Conservation (phyloP, 2,797 vertebrate genomes). For the Malacoctenus gilli region DNA sequence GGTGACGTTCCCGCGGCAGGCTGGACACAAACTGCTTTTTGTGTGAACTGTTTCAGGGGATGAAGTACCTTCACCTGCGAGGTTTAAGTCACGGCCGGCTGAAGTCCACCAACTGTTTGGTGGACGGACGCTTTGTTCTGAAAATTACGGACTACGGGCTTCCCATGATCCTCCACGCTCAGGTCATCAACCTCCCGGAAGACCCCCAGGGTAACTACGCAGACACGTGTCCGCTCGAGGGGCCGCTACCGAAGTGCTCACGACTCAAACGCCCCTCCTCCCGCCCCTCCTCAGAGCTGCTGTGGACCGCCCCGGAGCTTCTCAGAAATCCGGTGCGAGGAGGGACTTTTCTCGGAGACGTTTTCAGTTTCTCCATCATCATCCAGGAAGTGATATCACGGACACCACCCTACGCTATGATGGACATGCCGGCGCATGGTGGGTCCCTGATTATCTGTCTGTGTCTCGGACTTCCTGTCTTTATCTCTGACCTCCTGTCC, state of each 20-base stretch:
- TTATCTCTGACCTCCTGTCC: constrained; percentile 3
- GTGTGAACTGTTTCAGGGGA: constrained; percentile 75
- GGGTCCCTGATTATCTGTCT: neutral
- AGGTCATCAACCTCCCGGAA: constrained; percentile 62
- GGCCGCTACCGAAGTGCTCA: too few species aligned
- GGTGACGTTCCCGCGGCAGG: too few species aligned
- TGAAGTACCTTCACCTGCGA: constrained; percentile 89
- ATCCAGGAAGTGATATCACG: constrained; percentile 91
- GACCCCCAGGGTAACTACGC: constrained; percentile 66
- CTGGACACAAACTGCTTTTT: too few species aligned
- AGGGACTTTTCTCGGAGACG: constrained; percentile 81
- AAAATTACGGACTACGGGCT: constrained; percentile 90
- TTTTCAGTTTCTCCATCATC: constrained; percentile 91
- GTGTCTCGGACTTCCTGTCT: neutral
- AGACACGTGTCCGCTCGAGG: neutral
- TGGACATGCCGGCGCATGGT: constrained; percentile 82
- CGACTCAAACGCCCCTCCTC: too few species aligned
- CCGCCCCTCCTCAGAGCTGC: constrained; percentile 77
- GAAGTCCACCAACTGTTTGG: constrained; percentile 92
- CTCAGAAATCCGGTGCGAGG: constrained; percentile 75
- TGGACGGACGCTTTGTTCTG: constrained; percentile 91
- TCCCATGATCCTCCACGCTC: constrained; percentile 83
- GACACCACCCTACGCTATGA: constrained; percentile 86
- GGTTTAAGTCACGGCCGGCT: constrained; percentile 86
- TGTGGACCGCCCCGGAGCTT: constrained; percentile 90